Percentiles rank a stretch among this genome's conserved stretches.
These are phyloP conservation scores for Oryctes rhinoceros DNA, from an alignment of 1,140 invertebrate species.

Conservation along the genomic window DNA sequence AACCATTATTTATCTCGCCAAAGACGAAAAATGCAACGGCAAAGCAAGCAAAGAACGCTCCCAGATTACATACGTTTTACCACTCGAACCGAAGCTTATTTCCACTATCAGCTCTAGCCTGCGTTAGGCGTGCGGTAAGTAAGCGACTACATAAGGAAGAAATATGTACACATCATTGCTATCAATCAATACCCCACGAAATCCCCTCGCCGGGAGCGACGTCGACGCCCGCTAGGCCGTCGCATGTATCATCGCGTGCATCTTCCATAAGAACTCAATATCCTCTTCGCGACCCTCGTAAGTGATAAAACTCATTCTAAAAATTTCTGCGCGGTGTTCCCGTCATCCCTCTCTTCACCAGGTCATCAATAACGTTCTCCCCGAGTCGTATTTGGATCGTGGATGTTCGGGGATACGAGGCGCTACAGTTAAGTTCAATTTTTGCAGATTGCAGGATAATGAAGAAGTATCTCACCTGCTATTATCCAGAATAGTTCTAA, in stretches of 20 bases:
- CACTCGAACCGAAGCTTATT: neutral
- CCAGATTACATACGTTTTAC: neutral
- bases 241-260: conserved; percentile 1
- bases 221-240: too few species aligned
- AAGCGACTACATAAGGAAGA: neutral
- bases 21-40: neutral
- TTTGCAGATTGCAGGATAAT: too few species aligned
- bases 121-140: neutral
- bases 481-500: too few species aligned
- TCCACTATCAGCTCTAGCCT: neutral
- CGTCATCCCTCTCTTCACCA: neutral
- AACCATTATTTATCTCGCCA: neutral
- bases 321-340: conserved; percentile 1
- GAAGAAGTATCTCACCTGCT: too few species aligned
- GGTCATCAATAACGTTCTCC: neutral
- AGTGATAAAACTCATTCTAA: conserved; percentile 1
- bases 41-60: neutral
- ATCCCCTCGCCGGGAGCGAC: neutral
- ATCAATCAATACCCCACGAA: neutral
- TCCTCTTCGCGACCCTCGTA: neutral
- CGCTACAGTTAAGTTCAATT: too few species aligned
- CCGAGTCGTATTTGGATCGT: neutral
- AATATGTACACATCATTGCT: conserved; percentile 11
- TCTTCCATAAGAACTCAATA: conserved; percentile 15
- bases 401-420: too few species aligned